A percentile compares a stretch with the other conserved stretches of the same genome.
Conservation (phyloP, 2,888 invertebrate species). For the Mesochorus sp. region DNA sequence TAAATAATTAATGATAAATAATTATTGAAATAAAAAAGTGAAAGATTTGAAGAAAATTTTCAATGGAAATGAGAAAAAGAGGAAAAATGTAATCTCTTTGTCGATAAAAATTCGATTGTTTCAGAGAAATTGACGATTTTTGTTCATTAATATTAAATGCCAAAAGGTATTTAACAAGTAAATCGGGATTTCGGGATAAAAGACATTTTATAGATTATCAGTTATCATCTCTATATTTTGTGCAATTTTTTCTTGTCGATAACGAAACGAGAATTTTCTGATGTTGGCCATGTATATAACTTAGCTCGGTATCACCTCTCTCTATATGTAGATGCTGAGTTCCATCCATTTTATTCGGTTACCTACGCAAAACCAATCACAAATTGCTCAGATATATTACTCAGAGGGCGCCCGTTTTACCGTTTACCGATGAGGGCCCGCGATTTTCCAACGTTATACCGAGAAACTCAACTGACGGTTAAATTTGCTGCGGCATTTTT, state of each 20-base stretch:
- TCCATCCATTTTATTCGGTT: slow-evolving; percentile 46
- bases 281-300: neutral
- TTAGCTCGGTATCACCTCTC: neutral
- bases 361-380: slow-evolving; percentile 58
- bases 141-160: too few species aligned
- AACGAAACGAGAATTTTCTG: slow-evolving; percentile 26
- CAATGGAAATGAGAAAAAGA: too few species aligned
- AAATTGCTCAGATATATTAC: neutral
- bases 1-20: too few species aligned
- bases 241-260: neutral
- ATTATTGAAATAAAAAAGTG: too few species aligned
- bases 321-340: neutral
- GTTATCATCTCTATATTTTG: neutral
- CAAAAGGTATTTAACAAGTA: too few species aligned
- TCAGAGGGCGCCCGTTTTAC: neutral
- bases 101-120: too few species aligned
- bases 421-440: slow-evolving; percentile 50
- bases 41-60: too few species aligned
- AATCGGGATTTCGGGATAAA: neutral
- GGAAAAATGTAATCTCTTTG: too few species aligned
- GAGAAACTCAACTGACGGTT: slow-evolving; percentile 56
- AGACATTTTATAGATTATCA: neutral
- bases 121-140: too few species aligned
- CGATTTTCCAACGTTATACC: slow-evolving; percentile 43
- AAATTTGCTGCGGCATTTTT: slow-evolving; percentile 59